Base-by-base conservation (phyloP, 2,888 invertebrate genomes). In the Mythimna ferrago region DNA sequence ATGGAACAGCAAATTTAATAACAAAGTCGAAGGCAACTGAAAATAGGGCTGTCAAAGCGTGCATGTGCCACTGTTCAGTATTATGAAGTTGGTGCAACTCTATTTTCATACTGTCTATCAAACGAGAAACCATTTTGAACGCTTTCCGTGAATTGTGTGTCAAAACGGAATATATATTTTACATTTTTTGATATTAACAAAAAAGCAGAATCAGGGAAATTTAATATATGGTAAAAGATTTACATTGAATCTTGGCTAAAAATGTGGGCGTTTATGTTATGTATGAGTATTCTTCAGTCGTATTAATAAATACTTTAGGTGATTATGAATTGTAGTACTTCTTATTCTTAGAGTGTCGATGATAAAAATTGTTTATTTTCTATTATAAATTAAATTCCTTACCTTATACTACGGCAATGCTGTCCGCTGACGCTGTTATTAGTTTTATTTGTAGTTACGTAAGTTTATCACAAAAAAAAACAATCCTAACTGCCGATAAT, bases 21-120 rank as follows among this genome's bases (percentile, higher is more conserved):
- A 76, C 61, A 63, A 75, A 72, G 62, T 57, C 35, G 48, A 62
- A 70, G 65, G 73, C 56, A 66, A 80, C 76, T 79, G 68, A 76
- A 84, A 84, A 86, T 77, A 78, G 72, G 64, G 61, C 76, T 82
- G 85, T 85, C 85, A 82, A 79, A 78, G 35, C 76, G 35, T 62
- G 66, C 72, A 76, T 73, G 73, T 63, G 72, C 69, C 60, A 66
- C 60, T 71, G 73, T 82, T 78, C 70, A 9, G 66, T 73, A 66
- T 75, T 78, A 71, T 73, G 58, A 80, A 83, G 78, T 85, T 83
- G 76, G 67, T 75, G 62, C 64, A 86, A 86, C 86, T 86, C 85
- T 81, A 86, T 86, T 86, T 86, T 78, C 83, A 38, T 56, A 65
- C 83, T 77, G 86, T 85, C 86, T 78, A 82, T 83, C 86, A 85